Base-by-base conservation (phyloP, 2,113 vertebrate genomes). In the Rhinopomastus cyanomelas region DNA sequence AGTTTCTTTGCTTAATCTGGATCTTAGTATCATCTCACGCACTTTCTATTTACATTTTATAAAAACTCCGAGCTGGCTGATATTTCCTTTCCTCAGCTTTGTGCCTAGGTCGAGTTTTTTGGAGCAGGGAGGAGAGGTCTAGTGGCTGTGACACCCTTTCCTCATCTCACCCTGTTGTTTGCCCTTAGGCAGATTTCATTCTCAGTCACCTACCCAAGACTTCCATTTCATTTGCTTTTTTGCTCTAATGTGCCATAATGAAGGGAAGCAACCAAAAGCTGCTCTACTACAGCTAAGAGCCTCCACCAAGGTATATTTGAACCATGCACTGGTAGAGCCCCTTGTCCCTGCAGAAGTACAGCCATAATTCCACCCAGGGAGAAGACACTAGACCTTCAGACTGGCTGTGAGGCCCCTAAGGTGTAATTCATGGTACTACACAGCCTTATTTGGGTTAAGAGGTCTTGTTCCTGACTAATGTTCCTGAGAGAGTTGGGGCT, bases 151-250 rank as follows among this genome's bases (percentile, higher is more conserved):
- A 49, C 61, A 16, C 20, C 0, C 0, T 34, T 53, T 61, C 68
- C 80, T 74, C 4, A 0, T 17, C 66, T 68, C 44, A 2, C 39
- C 30, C 34, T 0, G 0, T 34, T 56, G 21, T 75, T 91, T 0
- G 0, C 61, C 88, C 48, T 56, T 12, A 6, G 42, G 80, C 32
- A 6, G 15, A 16, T 74, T 92, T 74, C 2, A 8, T 39, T 48
- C 2, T 0, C 56, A 44, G 39, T 46, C 74, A 61, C 79, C 79
- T 46, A 12, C 84, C 42, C 57, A 36, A 29, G 79, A 9, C 49
- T 92, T 94, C 56, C 67, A 49, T 92, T 80, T 93, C 56, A 23
- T 74, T 76, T 88, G 72, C 76, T 87, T 77, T n/a, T 83, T 67
- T 72, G 89, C 78, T 64, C 87, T 88, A 6, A 92, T 39, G 30